A percentile compares a stretch with the other conserved stretches of the same genome.
phyloP scores from a whole-genome alignment of 1,140 invertebrate genomes.

The Stratiolaelaps scimitus region DNA sequence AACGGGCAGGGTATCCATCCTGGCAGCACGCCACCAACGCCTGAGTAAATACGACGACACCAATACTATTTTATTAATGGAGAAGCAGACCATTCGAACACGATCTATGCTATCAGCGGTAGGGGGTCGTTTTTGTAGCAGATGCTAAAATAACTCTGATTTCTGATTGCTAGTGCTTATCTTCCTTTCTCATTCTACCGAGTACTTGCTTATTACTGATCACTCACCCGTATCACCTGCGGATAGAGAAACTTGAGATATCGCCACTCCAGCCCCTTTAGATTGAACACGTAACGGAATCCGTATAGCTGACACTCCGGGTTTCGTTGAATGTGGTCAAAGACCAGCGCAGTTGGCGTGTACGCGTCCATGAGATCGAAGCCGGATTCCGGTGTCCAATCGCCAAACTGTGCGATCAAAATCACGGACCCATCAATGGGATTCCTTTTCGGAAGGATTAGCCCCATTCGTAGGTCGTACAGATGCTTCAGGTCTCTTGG shows the following conservation, averaged over 20 bases:
- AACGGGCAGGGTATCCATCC: slow-evolving; percentile 54
- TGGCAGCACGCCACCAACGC: slow-evolving; percentile 39
- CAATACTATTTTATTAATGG: too few relatives aligned
- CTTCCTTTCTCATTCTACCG: too few relatives aligned
- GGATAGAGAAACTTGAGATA: slow-evolving; percentile 28
- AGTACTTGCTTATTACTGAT: too few relatives aligned
- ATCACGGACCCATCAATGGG: slow-evolving; percentile 25
- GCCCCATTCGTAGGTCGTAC: slow-evolving; percentile 23
- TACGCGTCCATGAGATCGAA: background rate
- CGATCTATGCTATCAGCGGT: too few relatives aligned
- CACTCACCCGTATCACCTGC: slow-evolving; percentile 8
- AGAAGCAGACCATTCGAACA: too few relatives aligned
- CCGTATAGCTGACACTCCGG: slow-evolving; percentile 19
- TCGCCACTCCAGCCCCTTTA: slow-evolving; percentile 11
- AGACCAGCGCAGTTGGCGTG: background rate
- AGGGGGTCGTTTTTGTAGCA: too few relatives aligned
- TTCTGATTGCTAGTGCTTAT: too few relatives aligned
- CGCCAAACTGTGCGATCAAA: slow-evolving; percentile 24
- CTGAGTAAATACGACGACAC: background rate
- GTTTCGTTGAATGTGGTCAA: background rate
- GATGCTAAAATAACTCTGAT: too few relatives aligned
- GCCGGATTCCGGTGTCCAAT: slow-evolving; percentile 20
- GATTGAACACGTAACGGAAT: slow-evolving; percentile 9
- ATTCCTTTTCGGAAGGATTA: slow-evolving; percentile 22
- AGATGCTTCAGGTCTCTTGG: slow-evolving; percentile 30